Conservation (phyloP, 2,888 invertebrate species). For the Tenodera sinensis region DNA sequence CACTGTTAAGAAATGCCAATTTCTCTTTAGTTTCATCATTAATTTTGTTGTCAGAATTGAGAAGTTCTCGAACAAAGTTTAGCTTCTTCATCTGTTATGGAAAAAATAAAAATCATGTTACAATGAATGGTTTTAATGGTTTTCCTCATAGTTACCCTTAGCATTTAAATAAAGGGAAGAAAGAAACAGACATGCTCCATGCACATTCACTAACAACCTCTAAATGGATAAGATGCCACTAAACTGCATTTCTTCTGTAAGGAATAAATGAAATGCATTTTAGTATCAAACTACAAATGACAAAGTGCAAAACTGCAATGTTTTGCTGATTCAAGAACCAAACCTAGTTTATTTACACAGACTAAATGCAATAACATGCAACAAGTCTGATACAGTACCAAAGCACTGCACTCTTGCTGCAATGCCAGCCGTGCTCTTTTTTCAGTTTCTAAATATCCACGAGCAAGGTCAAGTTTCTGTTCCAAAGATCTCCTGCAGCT, state of each 20-base stretch:
- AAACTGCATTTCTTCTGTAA: too few species aligned
- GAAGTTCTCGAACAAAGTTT: constrained; percentile 65
- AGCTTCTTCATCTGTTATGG: constrained; percentile 65
- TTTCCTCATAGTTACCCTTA: too few species aligned
- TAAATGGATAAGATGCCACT: too few species aligned
- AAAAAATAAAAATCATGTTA: not conserved
- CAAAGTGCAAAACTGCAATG: too few species aligned
- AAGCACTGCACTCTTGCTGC: constrained; percentile 66
- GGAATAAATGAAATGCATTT: not conserved
- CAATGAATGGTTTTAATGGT: too few species aligned
- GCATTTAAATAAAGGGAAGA: too few species aligned
- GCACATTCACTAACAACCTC: too few species aligned
- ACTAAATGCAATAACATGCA: constrained; percentile 23
- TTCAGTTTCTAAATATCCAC: constrained; percentile 76
- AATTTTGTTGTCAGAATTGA: constrained; percentile 67
- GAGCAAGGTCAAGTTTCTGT: constrained; percentile 74
- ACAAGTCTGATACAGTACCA: constrained; percentile 41
- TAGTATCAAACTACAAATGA: not conserved
- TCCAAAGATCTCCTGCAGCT: constrained; percentile 72
- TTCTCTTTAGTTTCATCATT: constrained; percentile 80
- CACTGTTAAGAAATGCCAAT: constrained; percentile 69
- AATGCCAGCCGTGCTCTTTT: constrained; percentile 65
- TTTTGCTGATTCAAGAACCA: too few species aligned
- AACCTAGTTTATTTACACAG: too few species aligned
- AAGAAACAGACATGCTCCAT: too few species aligned